A percentile compares a stretch with the other conserved stretches of the same genome.
phyloP scores from a whole-genome alignment of 2,797 vertebrate genomes.

The Xiphophorus birchmanni region DNA sequence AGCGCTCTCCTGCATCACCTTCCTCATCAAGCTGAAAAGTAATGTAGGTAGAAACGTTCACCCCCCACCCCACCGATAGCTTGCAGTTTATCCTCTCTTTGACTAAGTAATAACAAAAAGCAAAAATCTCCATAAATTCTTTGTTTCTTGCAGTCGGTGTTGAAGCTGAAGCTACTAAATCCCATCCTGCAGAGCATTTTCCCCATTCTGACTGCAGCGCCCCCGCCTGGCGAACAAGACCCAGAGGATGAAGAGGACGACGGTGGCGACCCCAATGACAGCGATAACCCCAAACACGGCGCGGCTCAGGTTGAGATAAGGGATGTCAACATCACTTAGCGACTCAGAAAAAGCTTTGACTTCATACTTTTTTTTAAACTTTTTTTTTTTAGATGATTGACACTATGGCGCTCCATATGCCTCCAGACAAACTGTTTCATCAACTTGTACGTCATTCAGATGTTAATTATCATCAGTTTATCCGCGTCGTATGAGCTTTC shows the following conservation, averaged over 20 bases:
- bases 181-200: slow-evolving; percentile 86
- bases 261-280: slow-evolving; percentile 73
- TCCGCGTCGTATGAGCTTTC: neutral
- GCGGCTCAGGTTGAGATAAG: slow-evolving; percentile 74
- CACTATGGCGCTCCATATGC: slow-evolving; percentile 89
- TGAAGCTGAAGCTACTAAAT: slow-evolving; percentile 87
- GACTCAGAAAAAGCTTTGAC: neutral
- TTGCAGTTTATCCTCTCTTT: neutral
- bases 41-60: slow-evolving; percentile 77
- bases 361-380: neutral
- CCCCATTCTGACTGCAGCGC: slow-evolving; percentile 85
- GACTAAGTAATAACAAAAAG: neutral
- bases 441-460: slow-evolving; percentile 81
- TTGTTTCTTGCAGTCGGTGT: slow-evolving; percentile 76
- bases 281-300: slow-evolving; percentile 80
- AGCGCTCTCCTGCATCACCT: slow-evolving; percentile 84
- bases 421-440: slow-evolving; percentile 89
- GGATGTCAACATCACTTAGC: neutral
- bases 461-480: neutral
- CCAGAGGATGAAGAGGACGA: slow-evolving; percentile 88
- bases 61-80: neutral
- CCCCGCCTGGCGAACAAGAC: slow-evolving; percentile 86
- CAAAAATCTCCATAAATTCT: neutral
- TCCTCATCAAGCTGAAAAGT: slow-evolving; percentile 89
- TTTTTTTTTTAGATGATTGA: slow-evolving; percentile 84